Evolutionary conservation across 2,113 vertebrate species (phyloP).

Genomic region (Rhabdomys dilectus): DNA sequence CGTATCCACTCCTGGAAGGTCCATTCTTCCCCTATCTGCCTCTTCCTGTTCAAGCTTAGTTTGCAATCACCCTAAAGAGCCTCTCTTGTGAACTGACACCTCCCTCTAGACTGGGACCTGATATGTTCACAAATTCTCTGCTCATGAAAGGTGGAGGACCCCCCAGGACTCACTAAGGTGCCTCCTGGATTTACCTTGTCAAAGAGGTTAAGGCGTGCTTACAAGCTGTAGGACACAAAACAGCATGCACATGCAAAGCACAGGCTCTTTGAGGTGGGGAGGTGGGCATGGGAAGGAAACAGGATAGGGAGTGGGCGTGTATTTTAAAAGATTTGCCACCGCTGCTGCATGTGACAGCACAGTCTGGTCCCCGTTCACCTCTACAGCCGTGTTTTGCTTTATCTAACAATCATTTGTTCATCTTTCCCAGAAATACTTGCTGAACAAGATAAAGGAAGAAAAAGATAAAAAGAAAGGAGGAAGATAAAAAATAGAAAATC

Average conservation of each 20-base stretch:
- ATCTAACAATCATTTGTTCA: not conserved
- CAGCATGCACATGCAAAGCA: not conserved
- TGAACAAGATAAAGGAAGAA: constrained; percentile 15
- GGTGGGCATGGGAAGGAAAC: too few relatives aligned
- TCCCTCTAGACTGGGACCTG: not conserved
- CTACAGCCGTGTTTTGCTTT: not conserved
- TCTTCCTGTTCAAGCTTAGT: not conserved
- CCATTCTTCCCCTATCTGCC: not conserved
- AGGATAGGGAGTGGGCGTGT: not conserved
- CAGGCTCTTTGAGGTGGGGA: not conserved
- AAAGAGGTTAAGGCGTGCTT: not conserved
- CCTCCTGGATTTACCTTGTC: not conserved
- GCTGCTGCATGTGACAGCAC: too few relatives aligned
- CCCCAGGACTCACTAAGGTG: not conserved
- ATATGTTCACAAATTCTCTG: not conserved
- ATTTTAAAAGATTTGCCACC: not conserved
- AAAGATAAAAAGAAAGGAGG: not conserved
- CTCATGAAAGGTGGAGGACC: not conserved
- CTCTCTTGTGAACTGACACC: not conserved
- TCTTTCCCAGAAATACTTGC: constrained; percentile 20
- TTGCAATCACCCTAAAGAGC: not conserved
- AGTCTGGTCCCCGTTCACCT: not conserved
- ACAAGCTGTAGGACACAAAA: not conserved
- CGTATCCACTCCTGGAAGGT: not conserved
- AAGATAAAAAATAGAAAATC: not conserved